These are phyloP conservation scores for Entomobrya multifasciata DNA, from an alignment of 2,888 invertebrate species.

Conservation along the genomic window DNA sequence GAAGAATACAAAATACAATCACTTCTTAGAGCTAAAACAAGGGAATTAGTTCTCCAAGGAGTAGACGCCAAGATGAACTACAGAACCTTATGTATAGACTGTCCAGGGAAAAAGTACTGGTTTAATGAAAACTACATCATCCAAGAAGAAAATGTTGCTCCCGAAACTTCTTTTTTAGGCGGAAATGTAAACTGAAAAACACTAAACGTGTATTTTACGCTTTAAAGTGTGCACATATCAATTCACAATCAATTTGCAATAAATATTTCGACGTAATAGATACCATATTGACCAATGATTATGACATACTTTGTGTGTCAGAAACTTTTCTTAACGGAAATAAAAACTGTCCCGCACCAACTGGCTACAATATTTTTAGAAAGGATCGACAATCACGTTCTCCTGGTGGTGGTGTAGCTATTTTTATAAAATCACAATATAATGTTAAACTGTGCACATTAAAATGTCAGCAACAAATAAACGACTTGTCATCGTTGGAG, in stretches of 20 bases:
- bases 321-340: conserved; percentile 2
- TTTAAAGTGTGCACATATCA: not conserved
- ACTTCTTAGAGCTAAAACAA: not conserved
- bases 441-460: too few species aligned
- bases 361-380: not conserved
- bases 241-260: not conserved
- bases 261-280: not conserved
- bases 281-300: not conserved
- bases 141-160: not conserved
- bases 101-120: not conserved
- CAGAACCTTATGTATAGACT: not conserved
- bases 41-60: not conserved
- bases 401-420: not conserved
- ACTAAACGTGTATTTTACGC: not conserved
- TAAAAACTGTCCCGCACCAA: not conserved
- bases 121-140: not conserved
- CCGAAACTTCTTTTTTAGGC: not conserved
- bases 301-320: not conserved
- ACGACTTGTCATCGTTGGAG: not conserved
- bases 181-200: not conserved
- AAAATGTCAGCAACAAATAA: too few species aligned
- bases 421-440: not conserved
- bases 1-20: not conserved
- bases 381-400: not conserved
- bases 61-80: not conserved